Conservation (phyloP, 2,888 invertebrate species). For the Petrolisthes cinctipes region DNA sequence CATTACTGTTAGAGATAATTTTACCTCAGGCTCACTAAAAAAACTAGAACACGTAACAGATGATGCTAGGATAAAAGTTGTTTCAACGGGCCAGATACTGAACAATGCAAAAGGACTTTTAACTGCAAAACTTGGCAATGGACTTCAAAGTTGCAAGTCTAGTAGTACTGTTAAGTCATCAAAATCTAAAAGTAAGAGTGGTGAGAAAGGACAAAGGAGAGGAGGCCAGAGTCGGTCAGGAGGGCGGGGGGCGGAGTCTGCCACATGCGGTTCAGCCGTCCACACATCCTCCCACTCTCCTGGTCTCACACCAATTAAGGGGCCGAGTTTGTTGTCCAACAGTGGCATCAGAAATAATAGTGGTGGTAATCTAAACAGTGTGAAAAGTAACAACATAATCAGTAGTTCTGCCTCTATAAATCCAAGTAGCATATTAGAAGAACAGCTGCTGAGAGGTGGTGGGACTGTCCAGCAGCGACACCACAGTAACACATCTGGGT, state of each 20-base stretch:
- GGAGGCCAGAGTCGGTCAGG: slow-evolving; percentile 39
- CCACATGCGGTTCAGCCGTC: slow-evolving; percentile 5
- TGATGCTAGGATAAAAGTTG: slow-evolving; percentile 54
- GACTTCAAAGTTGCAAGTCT: slow-evolving; percentile 49
- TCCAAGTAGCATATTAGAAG: slow-evolving; percentile 52
- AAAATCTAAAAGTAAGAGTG: slow-evolving; percentile 42
- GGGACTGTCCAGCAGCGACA: slow-evolving; percentile 15
- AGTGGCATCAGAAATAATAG: slow-evolving; percentile 29
- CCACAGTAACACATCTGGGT: neutral
- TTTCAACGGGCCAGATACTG: slow-evolving; percentile 55
- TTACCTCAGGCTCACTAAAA: slow-evolving; percentile 46
- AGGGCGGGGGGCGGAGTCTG: slow-evolving; percentile 18
- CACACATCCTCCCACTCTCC: slow-evolving; percentile 27
- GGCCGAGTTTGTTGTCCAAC: slow-evolving; percentile 28
- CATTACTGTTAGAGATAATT: slow-evolving; percentile 49
- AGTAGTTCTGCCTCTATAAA: slow-evolving; percentile 19
- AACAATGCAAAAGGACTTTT: slow-evolving; percentile 50
- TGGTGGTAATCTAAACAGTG: slow-evolving; percentile 4
- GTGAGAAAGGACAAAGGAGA: slow-evolving; percentile 51
- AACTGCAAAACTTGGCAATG: slow-evolving; percentile 49
- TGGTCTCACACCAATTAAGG: slow-evolving; percentile 32
- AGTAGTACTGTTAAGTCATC: slow-evolving; percentile 43
- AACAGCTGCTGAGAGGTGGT: slow-evolving; percentile 48
- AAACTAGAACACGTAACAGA: slow-evolving; percentile 49
- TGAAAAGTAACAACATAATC: slow-evolving; percentile 34